Percentiles rank a stretch among this genome's conserved stretches.
phyloP scores from a whole-genome alignment of 2,797 vertebrate species.

The Pseudomugil gertrudae region DNA sequence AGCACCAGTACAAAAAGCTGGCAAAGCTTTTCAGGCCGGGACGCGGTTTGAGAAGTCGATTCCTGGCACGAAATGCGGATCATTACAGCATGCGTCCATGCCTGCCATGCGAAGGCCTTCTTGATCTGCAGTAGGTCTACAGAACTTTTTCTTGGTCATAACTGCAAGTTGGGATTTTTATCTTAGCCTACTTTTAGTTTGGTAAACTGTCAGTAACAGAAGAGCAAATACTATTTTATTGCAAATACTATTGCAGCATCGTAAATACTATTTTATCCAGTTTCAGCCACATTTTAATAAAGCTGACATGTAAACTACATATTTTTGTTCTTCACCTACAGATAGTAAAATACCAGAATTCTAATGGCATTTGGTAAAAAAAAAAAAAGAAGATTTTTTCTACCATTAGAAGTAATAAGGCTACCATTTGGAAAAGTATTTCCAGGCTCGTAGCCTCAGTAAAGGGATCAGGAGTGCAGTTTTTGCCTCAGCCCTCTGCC shows the following conservation, averaged over 20 bases:
- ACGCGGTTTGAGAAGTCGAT: conserved; percentile 46
- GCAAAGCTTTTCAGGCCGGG: conserved; percentile 36
- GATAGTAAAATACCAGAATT: conserved; percentile 26
- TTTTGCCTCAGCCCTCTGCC: conserved; percentile 84
- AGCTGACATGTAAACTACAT: conserved; percentile 8
- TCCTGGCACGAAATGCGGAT: conserved; percentile 37
- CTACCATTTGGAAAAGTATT: conserved; percentile 33
- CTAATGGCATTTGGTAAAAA: conserved; percentile 27
- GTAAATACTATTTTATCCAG: conserved; percentile 20
- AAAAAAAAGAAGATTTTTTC: conserved; percentile 25
- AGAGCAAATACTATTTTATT: conserved; percentile 26
- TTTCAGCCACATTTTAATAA: conserved; percentile 26
- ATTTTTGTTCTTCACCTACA: conserved; percentile 29
- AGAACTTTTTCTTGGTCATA: conserved; percentile 15
- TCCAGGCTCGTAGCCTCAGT: conserved; percentile 40
- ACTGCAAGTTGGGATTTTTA: conserved; percentile 6
- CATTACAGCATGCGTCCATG: conserved; percentile 34
- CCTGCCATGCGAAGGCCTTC: conserved; percentile 35
- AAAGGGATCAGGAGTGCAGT: conserved; percentile 55
- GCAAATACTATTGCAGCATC: conserved; percentile 12
- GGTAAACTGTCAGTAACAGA: conserved; percentile 21
- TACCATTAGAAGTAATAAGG: conserved; percentile 31
- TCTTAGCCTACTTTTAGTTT: conserved; percentile 16
- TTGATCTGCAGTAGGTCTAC: conserved; percentile 26
- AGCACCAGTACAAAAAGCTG: conserved; percentile 52